These are phyloP conservation scores for Pithys albifrons DNA, from an alignment of 2,113 vertebrate species.

Conservation along the genomic window DNA sequence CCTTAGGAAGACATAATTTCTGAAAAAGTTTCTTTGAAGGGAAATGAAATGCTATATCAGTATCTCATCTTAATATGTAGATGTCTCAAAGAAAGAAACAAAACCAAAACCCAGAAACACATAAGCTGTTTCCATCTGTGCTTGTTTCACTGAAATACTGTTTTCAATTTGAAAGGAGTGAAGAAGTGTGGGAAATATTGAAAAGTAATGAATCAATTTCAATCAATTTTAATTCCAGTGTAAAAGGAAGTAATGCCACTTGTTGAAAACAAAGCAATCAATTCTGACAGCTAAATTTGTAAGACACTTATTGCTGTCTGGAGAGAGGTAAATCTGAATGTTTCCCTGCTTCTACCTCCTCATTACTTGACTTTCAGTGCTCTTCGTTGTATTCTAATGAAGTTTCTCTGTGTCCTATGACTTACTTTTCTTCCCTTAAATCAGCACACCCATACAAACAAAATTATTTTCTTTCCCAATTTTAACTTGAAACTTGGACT, in stretches of 20 bases:
- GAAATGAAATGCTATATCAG: background rate
- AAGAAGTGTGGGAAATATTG: conserved; percentile 38
- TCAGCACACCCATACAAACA: background rate
- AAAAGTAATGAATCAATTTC: conserved; percentile 56
- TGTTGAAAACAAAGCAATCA: conserved; percentile 64
- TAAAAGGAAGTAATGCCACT: conserved; percentile 62
- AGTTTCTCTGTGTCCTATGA: background rate
- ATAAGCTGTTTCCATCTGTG: background rate
- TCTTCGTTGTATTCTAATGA: conserved; percentile 11
- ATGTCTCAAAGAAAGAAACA: background rate
- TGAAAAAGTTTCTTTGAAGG: background rate
- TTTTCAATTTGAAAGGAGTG: conserved; percentile 30
- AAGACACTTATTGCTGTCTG: conserved; percentile 54
- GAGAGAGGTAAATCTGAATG: conserved; percentile 37
- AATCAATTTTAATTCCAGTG: conserved; percentile 65
- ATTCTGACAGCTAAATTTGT: conserved; percentile 60
- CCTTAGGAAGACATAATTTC: background rate
- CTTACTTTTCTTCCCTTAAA: background rate
- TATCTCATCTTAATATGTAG: background rate
- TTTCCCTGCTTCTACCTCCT: background rate
- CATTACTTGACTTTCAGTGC: conserved; percentile 39
- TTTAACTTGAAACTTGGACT: background rate
- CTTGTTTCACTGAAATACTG: conserved; percentile 14
- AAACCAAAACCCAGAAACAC: background rate
- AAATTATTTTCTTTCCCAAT: background rate